Evolutionary conservation across 2,888 invertebrate species (phyloP), one percentile per base, ranked within the genome.

Genomic region (Cantharis rustica): DNA sequence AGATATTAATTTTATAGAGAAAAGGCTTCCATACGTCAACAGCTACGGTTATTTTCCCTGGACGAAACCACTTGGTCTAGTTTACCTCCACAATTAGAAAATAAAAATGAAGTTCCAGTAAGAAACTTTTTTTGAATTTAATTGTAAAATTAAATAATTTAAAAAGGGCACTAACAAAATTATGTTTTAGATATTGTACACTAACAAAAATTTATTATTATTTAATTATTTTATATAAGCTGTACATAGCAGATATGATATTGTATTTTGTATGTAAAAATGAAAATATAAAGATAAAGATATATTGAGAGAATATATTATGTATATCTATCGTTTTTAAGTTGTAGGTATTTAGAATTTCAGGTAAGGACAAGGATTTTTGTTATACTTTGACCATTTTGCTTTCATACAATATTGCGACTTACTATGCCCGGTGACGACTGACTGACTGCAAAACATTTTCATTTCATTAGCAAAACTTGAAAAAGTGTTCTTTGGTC

Each of bases 11-110:
- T 72, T 84, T 84, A 77, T 78, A 87, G 93, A 79, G 94, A 94
- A 87, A 94, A 94, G 86, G 94, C 93, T 0, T 92, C 89, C 80
- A 94, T 95, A 79, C 89, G 95, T 26, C 94, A 95, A 81, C 95
- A 95, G 86, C 87, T 95, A 80, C 88, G 94, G 66, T 88, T 95
- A 17, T 94, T 93, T 83, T 93, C 92, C 71, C 90, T 93, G 83
- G 92, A 93, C 15, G 90, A 91, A 83, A 87, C 87, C 68, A 87
- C 89, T 62, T 90, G 90, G 86, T 88, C 90, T 81, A 93, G 92
- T 86, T 89, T 93, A 86, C 92, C 93, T 0, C 82, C 89, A 1
- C 84, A 87, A 77, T 84, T 88, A 82, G 87, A 87, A 75, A 83
- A 84, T 69, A 85, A 86, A 79, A 80, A 84, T 75, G 83, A 83